Percentiles rank a stretch among this genome's conserved stretches.
Conservation (phyloP, 2,113 vertebrate species). For the Cinclus mexicanus region DNA sequence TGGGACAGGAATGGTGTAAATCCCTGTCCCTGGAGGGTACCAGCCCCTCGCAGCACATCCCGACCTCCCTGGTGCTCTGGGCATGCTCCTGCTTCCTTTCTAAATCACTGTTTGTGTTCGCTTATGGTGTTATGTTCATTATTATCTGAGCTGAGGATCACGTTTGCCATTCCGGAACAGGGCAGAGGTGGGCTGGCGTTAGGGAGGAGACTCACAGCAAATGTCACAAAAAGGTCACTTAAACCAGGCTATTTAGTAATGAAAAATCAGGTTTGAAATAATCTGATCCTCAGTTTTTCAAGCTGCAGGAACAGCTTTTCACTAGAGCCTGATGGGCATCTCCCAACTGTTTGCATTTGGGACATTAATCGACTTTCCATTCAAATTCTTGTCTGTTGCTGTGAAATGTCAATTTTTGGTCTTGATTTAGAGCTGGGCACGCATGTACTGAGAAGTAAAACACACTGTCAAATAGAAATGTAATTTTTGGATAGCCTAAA, state of each 20-base stretch:
- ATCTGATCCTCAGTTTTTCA: background rate
- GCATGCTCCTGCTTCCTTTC: background rate
- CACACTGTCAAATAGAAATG: background rate
- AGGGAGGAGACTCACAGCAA: background rate
- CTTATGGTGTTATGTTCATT: fast-evolving
- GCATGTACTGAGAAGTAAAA: background rate
- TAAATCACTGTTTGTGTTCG: fast-evolving
- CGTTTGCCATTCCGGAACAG: fast-evolving
- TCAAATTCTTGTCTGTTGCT: background rate
- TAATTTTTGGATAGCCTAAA: background rate
- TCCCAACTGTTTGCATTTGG: background rate
- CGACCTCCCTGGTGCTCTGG: fast-evolving
- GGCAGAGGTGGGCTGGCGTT: background rate
- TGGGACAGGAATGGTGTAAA: background rate
- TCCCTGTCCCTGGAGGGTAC: background rate
- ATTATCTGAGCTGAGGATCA: fast-evolving
- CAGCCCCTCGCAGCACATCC: fast-evolving
- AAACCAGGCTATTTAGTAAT: background rate
- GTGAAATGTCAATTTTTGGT: background rate
- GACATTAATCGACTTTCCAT: background rate
- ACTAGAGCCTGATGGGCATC: background rate
- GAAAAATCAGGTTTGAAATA: background rate
- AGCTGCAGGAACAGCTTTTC: background rate
- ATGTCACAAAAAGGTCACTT: background rate
- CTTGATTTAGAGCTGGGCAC: background rate